Evolutionary conservation across 2,113 vertebrate species (phyloP).

Genomic region (Argyrosomus japonicus): DNA sequence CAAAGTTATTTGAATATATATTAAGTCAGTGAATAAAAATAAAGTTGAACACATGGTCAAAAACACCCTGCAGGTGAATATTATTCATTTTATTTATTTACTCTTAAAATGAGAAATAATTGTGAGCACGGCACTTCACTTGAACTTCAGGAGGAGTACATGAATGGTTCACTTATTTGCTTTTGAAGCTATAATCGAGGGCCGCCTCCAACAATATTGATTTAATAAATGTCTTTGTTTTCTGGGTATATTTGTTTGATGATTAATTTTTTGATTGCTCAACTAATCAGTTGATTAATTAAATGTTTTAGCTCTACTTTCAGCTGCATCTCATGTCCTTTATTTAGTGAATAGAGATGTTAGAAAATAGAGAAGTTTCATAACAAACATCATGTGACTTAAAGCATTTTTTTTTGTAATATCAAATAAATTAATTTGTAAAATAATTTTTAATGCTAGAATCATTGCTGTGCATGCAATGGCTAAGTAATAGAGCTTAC

Average conservation of each 20-base stretch:
- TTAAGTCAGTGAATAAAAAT: slow-evolving; percentile 32
- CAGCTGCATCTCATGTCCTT: background rate
- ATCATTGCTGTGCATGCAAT: background rate
- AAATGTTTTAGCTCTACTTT: background rate
- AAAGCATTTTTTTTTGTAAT: no score
- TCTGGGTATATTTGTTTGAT: no score
- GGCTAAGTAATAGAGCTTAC: background rate
- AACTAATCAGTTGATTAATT: background rate
- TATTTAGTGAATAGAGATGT: background rate
- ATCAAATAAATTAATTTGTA: no score
- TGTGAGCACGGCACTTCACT: background rate
- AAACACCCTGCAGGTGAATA: background rate
- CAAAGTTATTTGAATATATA: slow-evolving; percentile 50
- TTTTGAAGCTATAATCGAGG: background rate
- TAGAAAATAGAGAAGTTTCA: no score
- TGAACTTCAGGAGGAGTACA: background rate
- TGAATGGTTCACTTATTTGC: background rate
- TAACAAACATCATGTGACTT: no score
- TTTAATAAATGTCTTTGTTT: no score
- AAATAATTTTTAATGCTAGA: background rate
- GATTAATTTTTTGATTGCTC: no score
- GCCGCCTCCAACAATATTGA: background rate
- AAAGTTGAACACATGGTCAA: background rate
- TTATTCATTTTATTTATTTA: background rate
- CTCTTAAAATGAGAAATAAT: background rate